These are phyloP conservation scores for Chrysocyon brachyurus DNA, from an alignment of 2,797 vertebrate species.

Conservation along the genomic window DNA sequence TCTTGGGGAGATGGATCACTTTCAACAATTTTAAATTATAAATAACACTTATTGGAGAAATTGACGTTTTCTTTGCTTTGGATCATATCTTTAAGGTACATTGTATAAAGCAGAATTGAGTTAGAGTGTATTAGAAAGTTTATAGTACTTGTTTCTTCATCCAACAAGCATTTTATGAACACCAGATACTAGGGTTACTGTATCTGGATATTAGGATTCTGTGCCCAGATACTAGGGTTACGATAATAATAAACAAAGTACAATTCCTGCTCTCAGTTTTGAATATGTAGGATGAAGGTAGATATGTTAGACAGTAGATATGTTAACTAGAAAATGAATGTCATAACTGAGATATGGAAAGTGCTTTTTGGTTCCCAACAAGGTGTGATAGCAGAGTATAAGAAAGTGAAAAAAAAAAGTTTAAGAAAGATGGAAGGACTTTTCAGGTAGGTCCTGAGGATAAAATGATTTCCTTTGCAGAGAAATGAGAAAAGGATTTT, in stretches of 20 bases:
- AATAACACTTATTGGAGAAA: not conserved
- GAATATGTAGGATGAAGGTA: not conserved
- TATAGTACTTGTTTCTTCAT: slow-evolving; percentile 4
- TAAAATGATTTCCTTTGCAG: not conserved
- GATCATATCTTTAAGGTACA: not conserved
- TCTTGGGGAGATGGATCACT: not conserved
- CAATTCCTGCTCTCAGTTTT: not conserved
- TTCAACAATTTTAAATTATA: slow-evolving; percentile 15
- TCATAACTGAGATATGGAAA: not conserved
- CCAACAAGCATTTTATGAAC: not conserved
- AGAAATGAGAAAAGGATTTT: not conserved
- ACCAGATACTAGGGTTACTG: not conserved
- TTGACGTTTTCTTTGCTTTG: not conserved
- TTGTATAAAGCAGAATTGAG: not conserved
- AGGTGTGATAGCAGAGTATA: not conserved
- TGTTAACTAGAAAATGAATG: not conserved
- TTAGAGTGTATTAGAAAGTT: not conserved
- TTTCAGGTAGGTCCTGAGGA: not conserved
- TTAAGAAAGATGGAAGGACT: not conserved
- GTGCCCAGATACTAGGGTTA: not conserved
- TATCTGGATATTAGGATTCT: too few species aligned
- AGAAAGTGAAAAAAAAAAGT: not conserved
- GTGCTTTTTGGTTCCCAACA: not conserved
- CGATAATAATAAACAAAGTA: not conserved
- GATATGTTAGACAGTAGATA: not conserved